phyloP scores from a whole-genome alignment of 2,888 invertebrate species.

The Pycnomerus fuliginosus region DNA sequence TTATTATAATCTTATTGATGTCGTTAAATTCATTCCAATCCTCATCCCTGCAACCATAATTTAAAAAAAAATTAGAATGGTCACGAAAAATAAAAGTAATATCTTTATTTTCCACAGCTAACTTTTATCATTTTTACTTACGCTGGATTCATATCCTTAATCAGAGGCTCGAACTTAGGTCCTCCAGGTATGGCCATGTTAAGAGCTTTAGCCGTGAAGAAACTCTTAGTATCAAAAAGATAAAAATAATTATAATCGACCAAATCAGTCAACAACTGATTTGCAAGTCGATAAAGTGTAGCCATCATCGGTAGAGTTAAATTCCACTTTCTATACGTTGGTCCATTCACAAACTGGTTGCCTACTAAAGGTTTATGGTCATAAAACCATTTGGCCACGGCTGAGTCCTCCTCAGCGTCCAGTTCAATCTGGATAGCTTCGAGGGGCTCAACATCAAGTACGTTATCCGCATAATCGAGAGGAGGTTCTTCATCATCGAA shows the following conservation, averaged over 20 bases:
- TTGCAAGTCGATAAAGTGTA: constrained; percentile 94
- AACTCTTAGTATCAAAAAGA: constrained; percentile 97
- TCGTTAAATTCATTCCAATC: constrained; percentile 99
- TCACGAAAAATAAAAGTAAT: not conserved
- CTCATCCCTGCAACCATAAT: constrained; percentile 73
- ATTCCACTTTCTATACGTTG: constrained; percentile 97
- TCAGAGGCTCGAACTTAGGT: constrained; percentile 98
- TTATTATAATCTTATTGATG: constrained; percentile 99
- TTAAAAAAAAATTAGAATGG: constrained; percentile 16
- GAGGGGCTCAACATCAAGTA: constrained; percentile 96
- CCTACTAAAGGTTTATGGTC: constrained; percentile 96
- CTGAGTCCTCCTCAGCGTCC: constrained; percentile 90
- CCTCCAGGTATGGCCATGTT: constrained; percentile 99
- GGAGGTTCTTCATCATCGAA: constrained; percentile 99
- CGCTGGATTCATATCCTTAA: constrained; percentile 96
- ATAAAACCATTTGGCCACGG: constrained; percentile 96
- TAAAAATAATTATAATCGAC: constrained; percentile 99
- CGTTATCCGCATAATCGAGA: constrained; percentile 98
- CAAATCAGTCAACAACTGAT: constrained; percentile 95
- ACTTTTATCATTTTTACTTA: no score
- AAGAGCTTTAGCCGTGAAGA: constrained; percentile 98
- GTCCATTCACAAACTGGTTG: constrained; percentile 89
- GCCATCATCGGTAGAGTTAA: constrained; percentile 96
- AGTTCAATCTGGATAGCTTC: constrained; percentile 99
- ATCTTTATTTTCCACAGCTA: not conserved